Evolutionary conservation across 2,797 vertebrate species (phyloP).

Genomic region (Acipenser oxyrinchus): DNA sequence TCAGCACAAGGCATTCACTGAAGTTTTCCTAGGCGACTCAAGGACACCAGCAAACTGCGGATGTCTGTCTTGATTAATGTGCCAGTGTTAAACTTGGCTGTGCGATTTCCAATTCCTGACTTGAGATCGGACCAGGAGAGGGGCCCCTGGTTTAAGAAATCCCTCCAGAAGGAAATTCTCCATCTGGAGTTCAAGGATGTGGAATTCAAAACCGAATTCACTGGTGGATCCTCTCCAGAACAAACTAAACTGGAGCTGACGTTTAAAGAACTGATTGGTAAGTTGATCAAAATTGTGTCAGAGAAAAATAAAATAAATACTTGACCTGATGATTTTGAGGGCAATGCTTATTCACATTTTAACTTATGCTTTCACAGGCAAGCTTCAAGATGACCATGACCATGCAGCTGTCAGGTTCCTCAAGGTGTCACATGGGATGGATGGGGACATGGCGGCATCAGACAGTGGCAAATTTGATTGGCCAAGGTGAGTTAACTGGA

Average conservation of each 20-base stretch:
- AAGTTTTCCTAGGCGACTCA: conserved; percentile 91
- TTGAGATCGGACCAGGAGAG: conserved; percentile 93
- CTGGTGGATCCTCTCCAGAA: conserved; percentile 77
- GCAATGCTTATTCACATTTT: neutral
- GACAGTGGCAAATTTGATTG: conserved; percentile 90
- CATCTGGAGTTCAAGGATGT: conserved; percentile 76
- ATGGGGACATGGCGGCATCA: conserved; percentile 79
- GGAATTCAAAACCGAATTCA: conserved; percentile 87
- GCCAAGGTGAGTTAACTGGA: conserved; percentile 66
- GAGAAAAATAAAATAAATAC: neutral
- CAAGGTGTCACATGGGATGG: conserved; percentile 78
- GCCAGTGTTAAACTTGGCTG: conserved; percentile 70
- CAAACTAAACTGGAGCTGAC: conserved; percentile 91
- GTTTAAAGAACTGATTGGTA: conserved; percentile 85
- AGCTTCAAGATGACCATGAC: conserved; percentile 78
- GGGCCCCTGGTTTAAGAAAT: conserved; percentile 97
- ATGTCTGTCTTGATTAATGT: conserved; percentile 74
- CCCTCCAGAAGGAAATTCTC: conserved; percentile 88
- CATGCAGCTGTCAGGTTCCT: conserved; percentile 67
- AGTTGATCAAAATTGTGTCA: conserved; percentile 20
- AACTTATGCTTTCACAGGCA: conserved; percentile 50
- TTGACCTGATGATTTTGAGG: neutral
- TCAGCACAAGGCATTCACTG: conserved; percentile 94
- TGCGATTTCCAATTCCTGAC: conserved; percentile 95
- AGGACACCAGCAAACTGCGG: conserved; percentile 79